Evolutionary conservation across 1,140 invertebrate genomes (phyloP), one percentile per base, ranked within the genome.

Genomic region (Drosophila bocqueti): DNA sequence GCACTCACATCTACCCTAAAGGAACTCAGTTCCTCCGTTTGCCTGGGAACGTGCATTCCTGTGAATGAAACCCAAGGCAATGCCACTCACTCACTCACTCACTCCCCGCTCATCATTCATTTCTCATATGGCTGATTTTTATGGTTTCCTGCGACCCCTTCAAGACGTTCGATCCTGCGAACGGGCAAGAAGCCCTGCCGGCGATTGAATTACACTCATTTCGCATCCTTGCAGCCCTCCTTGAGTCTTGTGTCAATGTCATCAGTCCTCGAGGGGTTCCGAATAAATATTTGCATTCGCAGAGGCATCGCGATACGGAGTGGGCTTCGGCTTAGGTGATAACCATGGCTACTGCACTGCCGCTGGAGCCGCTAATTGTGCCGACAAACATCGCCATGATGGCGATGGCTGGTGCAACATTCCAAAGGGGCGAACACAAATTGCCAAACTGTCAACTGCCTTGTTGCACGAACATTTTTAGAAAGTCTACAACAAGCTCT

Each of bases 31-130:
- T 81, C 59, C 74, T 49, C 49, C 52, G 38, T 31, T 18, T 66
- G 42, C 71, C 81, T 90, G 75, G 58, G 83, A 85, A 91, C 68
- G 50, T 55, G 64, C 79, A 80, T 81, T 81, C 62, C 65, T 68
- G 62, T 91, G 89, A 91, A 91, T 89, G 89, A 91, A 91, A 84
- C 83, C 71, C 78, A 91, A 83, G 87, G 72, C 85, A 91, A 67
- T 65, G 66, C 58, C 38, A 13, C 38, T 50, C 61, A 18, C 26
- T 50, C 21, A 26, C 45, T 47, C 46, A 47, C 47, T 57, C 54
- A 57, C 46, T 52, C 60, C 79, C 54, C 73, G 73, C 66, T 83
- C 77, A 89, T 91, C 82, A 89, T 89, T 80, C 84, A 79, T 84
- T 89, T 81, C 81, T 81, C 85, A 87, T 87, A 75, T 75, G 61